phyloP scores from a whole-genome alignment of 1,140 invertebrate species.

The Dysdera silvatica region DNA sequence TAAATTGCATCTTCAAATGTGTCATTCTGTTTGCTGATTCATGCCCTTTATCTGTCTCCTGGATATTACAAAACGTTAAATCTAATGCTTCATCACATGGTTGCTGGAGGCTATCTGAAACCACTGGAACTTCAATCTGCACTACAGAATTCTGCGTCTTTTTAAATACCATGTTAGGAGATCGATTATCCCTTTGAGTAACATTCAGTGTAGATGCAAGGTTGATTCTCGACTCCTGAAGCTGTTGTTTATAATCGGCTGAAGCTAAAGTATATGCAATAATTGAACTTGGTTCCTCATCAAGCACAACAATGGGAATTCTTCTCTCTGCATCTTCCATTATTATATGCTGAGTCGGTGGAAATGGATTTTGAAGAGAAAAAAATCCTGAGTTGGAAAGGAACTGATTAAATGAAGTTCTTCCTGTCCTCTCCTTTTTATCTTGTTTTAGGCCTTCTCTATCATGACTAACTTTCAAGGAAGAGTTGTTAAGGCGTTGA shows the following conservation, averaged over 20 bases:
- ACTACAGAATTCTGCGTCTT: conserved; percentile 8
- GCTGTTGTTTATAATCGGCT: conserved; percentile 57
- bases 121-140: conserved; percentile 3
- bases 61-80: background rate
- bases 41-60: conserved; percentile 15
- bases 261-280: conserved; percentile 75
- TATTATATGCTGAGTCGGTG: conserved; percentile 56
- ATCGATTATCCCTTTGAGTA: conserved; percentile 28
- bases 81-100: conserved; percentile 21
- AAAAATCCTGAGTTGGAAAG: conserved; percentile 49
- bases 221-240: conserved; percentile 47
- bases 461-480: background rate
- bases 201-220: conserved; percentile 10
- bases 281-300: conserved; percentile 79
- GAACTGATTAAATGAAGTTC: conserved; percentile 60
- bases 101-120: conserved; percentile 4
- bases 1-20: conserved; percentile 69
- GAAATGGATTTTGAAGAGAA: conserved; percentile 53
- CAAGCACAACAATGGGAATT: conserved; percentile 66
- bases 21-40: conserved; percentile 30
- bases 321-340: background rate
- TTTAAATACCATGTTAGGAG: conserved; percentile 13
- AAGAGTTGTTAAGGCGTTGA: conserved; percentile 5
- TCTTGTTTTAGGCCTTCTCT: conserved; percentile 13
- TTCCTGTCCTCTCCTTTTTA: conserved; percentile 50